phyloP scores from a whole-genome alignment of 2,888 invertebrate genomes.

The Bruchidius siliquastri region DNA sequence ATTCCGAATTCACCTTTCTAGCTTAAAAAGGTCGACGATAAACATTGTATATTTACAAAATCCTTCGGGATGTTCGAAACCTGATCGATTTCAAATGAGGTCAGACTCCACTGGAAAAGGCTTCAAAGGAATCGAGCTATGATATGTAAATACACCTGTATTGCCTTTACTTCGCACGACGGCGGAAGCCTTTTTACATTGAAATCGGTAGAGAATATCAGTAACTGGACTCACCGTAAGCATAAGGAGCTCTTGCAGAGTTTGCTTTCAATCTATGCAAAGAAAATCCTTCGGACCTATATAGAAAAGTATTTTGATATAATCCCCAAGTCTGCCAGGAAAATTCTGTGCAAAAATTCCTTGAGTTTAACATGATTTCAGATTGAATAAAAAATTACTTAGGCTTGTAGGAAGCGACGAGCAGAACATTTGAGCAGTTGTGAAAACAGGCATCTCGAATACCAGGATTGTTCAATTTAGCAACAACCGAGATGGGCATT shows the following conservation, averaged over 20 bases:
- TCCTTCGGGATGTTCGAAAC: not conserved
- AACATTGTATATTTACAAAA: not conserved
- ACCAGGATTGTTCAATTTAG: too few relatives aligned
- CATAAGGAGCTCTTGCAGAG: not conserved
- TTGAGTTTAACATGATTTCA: too few relatives aligned
- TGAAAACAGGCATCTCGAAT: too few relatives aligned
- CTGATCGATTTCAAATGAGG: not conserved
- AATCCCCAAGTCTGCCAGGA: too few relatives aligned
- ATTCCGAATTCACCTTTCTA: not conserved
- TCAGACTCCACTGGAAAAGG: not conserved
- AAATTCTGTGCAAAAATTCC: too few relatives aligned
- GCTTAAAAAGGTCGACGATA: not conserved
- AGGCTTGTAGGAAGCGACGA: too few relatives aligned
- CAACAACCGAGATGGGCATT: too few relatives aligned
- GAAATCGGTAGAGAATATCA: not conserved
- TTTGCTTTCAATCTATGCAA: not conserved
- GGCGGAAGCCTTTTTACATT: not conserved
- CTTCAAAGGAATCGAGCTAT: not conserved
- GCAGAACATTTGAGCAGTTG: too few relatives aligned
- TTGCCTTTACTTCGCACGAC: not conserved
- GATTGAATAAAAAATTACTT: too few relatives aligned
- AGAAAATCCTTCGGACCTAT: not conserved
- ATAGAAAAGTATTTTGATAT: too few relatives aligned
- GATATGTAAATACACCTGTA: not conserved
- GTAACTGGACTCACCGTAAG: not conserved